phyloP scores from a whole-genome alignment of 2,113 vertebrate genomes.

The Pachyramphus minor region DNA sequence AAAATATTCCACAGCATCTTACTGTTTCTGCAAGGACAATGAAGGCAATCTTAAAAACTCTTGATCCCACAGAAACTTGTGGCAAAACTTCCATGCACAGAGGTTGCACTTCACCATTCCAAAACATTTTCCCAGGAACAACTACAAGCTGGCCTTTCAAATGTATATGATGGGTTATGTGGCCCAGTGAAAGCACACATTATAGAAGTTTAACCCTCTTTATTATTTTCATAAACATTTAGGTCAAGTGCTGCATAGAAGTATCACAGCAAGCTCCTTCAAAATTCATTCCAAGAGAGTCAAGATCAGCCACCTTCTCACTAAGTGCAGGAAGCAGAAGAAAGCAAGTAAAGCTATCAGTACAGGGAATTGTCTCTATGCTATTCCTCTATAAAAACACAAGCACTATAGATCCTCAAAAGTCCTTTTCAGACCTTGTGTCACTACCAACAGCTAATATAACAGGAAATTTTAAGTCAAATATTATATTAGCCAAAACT shows the following conservation, averaged over 20 bases:
- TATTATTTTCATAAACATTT: neutral
- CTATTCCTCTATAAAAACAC: neutral
- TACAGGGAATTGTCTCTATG: neutral
- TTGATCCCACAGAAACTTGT: neutral
- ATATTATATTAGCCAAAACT: conserved; percentile 51
- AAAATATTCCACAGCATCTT: neutral
- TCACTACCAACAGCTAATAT: conserved; percentile 45
- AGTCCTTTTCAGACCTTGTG: conserved; percentile 2
- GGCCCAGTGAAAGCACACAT: neutral
- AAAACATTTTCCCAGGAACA: neutral
- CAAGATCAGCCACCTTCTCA: neutral
- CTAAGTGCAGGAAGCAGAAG: neutral
- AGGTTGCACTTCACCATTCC: neutral
- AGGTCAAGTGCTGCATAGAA: neutral
- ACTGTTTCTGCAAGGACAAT: neutral
- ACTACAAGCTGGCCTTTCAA: neutral
- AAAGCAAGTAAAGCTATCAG: neutral
- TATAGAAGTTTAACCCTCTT: neutral
- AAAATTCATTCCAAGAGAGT: neutral
- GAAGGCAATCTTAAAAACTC: neutral
- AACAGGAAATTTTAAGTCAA: conserved; percentile 52
- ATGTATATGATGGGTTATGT: neutral
- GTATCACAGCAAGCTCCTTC: neutral
- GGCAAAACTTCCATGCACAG: neutral
- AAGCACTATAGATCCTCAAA: conserved; percentile 11